Base-by-base conservation (phyloP, 2,888 invertebrate species). In the Hydriomena furcata region DNA sequence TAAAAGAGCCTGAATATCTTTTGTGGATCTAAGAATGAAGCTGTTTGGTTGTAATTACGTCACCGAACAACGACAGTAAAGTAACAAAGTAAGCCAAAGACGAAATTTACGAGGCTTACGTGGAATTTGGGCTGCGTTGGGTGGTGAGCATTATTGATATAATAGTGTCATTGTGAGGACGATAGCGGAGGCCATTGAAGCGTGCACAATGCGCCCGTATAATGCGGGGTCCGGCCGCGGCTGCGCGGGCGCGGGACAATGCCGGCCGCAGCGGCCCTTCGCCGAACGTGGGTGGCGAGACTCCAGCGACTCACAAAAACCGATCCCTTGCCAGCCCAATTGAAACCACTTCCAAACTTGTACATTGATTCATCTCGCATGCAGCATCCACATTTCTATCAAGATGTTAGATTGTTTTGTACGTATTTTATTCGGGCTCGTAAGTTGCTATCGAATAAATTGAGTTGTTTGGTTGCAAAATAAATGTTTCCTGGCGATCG, bases 151-250 rank as follows among this genome's bases (percentile, higher is more conserved):
- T 84, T 83, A 87, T 84, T 85, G 84, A 82, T 83, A 84, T 82
- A 84, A 85, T 82, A 82, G 81, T 88, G 85, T 84, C 83, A 86
- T 89, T 88, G 88, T 88, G 75, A 80, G 65, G 74, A 68, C 79
- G 76, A 84, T 82, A 80, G 81, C 73, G 73, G 85, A 84, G 82
- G 73, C 68, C 82, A 89, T 89, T 89, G 87, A 86, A 82, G 82
- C 80, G 77, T 75, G 74, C 73, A 89, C 89, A 90, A 89, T 89
- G 82, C 78, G 82, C 89, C 89, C 89, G 87, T 79, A 90, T 89
- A 84, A 82, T 84, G 74, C 73, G 58, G 67, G 68, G 82, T 77
- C 80, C 80, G 77, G 75, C 72, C 70, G 79, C 76, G 76, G 73
- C 68, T 71, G 81, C 81, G 78, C 52, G 70, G 47, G 51, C 43